Base-by-base conservation (phyloP, 2,113 vertebrate genomes). In the Microcebus ravelobensis region DNA sequence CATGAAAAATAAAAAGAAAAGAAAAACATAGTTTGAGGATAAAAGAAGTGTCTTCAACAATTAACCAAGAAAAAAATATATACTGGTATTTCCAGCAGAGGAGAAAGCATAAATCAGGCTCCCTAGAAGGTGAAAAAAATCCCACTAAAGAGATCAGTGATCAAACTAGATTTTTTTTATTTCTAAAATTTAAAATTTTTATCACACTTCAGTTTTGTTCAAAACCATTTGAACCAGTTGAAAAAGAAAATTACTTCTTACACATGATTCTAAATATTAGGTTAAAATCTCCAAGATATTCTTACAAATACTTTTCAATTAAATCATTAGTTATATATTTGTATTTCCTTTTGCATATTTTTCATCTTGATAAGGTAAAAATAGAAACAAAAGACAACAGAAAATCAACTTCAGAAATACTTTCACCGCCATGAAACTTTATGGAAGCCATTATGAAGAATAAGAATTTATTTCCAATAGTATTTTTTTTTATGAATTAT, bases 101-200 rank as follows among this genome's bases (percentile, higher is more conserved):
- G 25, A 91, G 59, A 95, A n/a, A 80, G 17, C 4, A 25, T 52
- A 92, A 85, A 45, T 82, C 21, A 67, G 59, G 6, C 8, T 91
- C 7, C 57, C 31, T 50, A n/a, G 25, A 65, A 88, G 55, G 39
- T 13, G 23, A 7, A 55, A 52, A 73, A 95, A 65, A 36, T 45
- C 6, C n/a, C 48, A 11, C 73, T 73, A 76, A 86, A 59, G 42
- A 73, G 12, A 63, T 65, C 5, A 68, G 34, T 61, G 87, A 42
- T 42, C 42, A 42, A 42, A 74, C 15, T n/a, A 96, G 13, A 70
- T 0, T 71, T 97, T 97, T 97, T 87, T 70, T 15, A 63, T 81
- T 93, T 87, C 31, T 84, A 67, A 88, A 81, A n/a, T 88, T 63
- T 48, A 29, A 59, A 80, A 57, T 67, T 86, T 63, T 70, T 48